Evolutionary conservation across 2,797 vertebrate genomes (phyloP).

Genomic region (Gymnodraco acuticeps): DNA sequence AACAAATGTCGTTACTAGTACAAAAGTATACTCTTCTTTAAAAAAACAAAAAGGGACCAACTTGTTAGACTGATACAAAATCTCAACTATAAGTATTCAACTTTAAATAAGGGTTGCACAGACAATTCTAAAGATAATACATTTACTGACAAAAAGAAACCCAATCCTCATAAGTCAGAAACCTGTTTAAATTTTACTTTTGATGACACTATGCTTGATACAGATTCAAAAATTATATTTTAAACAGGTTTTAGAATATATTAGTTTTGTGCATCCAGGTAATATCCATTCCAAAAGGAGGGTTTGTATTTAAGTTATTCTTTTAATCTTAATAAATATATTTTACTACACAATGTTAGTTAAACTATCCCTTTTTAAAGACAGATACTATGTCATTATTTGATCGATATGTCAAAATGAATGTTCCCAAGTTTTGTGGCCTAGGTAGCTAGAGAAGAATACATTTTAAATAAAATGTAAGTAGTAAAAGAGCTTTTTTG

Average conservation of each 20-base stretch:
- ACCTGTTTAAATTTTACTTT: not conserved
- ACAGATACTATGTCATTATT: constrained; percentile 8
- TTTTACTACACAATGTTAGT: not conserved
- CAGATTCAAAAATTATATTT: not conserved
- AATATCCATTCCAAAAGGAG: not conserved
- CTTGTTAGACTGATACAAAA: not conserved
- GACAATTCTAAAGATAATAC: not conserved
- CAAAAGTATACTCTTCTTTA: not conserved
- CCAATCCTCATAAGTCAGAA: not conserved
- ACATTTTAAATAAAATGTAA: not conserved
- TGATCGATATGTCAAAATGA: not conserved
- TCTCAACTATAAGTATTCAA: not conserved
- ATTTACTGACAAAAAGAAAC: not conserved
- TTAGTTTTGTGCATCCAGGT: not conserved
- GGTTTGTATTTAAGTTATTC: not conserved
- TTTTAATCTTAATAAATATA: not conserved
- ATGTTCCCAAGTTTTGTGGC: not conserved
- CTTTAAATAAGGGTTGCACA: not conserved
- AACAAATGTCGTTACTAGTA: not conserved
- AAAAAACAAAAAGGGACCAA: not conserved
- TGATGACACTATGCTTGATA: not conserved
- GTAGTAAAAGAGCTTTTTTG: constrained; percentile 6
- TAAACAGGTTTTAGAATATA: not conserved
- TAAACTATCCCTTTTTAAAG: not conserved
- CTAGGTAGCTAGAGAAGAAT: not conserved